These are phyloP conservation scores for Morelia viridis DNA, from an alignment of 2,797 vertebrate species.

Conservation along the genomic window DNA sequence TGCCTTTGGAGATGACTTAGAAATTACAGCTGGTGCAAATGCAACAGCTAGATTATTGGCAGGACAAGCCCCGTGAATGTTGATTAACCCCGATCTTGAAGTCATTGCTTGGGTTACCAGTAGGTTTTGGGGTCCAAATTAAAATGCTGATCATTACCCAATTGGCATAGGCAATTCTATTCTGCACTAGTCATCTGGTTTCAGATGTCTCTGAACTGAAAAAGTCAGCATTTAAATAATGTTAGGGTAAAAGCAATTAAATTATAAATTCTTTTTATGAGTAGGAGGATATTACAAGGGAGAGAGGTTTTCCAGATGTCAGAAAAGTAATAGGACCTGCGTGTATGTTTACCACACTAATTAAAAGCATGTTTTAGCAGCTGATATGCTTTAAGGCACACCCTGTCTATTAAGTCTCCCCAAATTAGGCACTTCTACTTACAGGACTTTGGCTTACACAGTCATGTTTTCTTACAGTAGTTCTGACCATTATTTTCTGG, in stretches of 20 bases:
- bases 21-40: not conserved
- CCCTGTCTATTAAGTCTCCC: not conserved
- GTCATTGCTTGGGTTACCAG: not conserved
- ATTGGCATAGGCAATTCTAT: constrained; percentile 15
- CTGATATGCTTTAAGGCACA: not conserved
- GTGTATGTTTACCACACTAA: not conserved
- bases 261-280: not conserved
- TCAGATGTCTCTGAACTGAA: constrained; percentile 35
- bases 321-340: not conserved
- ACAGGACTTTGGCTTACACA: constrained; percentile 93
- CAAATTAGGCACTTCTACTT: constrained; percentile 65
- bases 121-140: not conserved
- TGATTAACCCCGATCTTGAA: not conserved
- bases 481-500: constrained; percentile 92
- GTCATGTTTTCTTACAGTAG: constrained; percentile 92
- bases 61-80: not conserved
- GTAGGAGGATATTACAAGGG: constrained; percentile 24
- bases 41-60: not conserved
- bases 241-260: constrained; percentile 18
- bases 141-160: not conserved
- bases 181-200: constrained; percentile 32
- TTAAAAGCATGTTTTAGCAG: not conserved
- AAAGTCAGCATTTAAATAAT: constrained; percentile 4
- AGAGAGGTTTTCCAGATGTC: constrained; percentile 34
- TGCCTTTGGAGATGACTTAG: not conserved